phyloP scores from a whole-genome alignment of 2,113 vertebrate genomes.

The Chloropsis hardwickii region DNA sequence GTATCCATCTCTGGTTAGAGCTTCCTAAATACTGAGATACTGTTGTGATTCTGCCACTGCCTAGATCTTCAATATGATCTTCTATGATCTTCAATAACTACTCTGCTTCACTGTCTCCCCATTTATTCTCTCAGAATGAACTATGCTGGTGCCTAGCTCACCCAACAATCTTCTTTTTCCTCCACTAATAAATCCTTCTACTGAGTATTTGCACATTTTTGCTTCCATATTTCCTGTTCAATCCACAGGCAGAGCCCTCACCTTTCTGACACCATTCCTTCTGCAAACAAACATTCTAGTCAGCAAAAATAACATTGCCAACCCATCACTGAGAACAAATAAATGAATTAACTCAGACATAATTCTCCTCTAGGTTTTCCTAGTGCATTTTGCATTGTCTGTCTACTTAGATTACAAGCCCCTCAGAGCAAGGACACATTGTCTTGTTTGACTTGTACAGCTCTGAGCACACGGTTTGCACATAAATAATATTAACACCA shows the following conservation, averaged over 20 bases:
- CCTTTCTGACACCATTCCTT: not conserved
- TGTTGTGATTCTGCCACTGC: not conserved
- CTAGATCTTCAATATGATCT: not conserved
- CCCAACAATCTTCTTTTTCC: not conserved
- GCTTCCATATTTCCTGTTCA: not conserved
- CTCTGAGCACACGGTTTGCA: conserved; percentile 14
- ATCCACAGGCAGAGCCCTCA: not conserved
- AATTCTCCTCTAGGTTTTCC: conserved; percentile 56
- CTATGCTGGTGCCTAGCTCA: not conserved
- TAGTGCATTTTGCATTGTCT: conserved; percentile 35
- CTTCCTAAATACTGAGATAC: not conserved
- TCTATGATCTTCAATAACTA: not conserved
- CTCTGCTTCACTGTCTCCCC: not conserved
- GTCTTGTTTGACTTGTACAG: conserved; percentile 45
- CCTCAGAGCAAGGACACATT: conserved; percentile 56
- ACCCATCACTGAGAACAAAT: conserved; percentile 26
- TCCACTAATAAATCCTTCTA: not conserved
- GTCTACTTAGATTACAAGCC: conserved; percentile 53
- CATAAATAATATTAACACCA: conserved; percentile 47
- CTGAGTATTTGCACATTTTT: not conserved
- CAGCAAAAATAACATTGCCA: conserved; percentile 19
- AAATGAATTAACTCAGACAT: conserved; percentile 52
- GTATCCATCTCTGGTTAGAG: not conserved
- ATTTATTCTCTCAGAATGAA: not conserved
- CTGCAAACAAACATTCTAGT: not conserved